Base-by-base conservation (phyloP, 2,888 invertebrate species). In the Diploptera punctata region DNA sequence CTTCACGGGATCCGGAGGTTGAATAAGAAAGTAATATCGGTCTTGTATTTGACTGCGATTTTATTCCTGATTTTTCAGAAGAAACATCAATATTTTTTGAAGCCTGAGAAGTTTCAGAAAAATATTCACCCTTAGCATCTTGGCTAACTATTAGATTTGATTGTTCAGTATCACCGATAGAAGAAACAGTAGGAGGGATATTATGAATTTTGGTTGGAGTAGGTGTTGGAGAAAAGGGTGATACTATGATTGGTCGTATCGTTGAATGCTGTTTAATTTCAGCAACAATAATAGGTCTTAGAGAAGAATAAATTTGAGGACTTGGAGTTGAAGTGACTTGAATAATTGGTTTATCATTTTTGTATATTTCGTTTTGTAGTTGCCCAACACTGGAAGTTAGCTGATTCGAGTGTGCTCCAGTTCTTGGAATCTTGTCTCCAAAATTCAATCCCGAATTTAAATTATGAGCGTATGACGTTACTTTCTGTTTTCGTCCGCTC, bases 381-480 rank as follows among this genome's bases (percentile, higher is more conserved):
- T 65, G 65, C 9, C 38, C 43, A 19, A 65, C 65, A 18, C 13
- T 65, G 1, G 43, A 31, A n/a, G 18, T 10, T 19, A 31, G n/a
- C 31, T 61, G 61, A 61, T 4, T 61, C 9, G 31, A 38, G n/a
- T 18, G 9, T 43, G 43, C 10, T 29, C 24, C 21, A 7, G 19
- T 10, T 16, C 19, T 33, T 33, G 38, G 54, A 54, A 67, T 71
- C 26, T 52, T 24, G 16, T 68, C 69, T 3, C 72, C 72, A 49
- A 61, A 72, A 4, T 43, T 18, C 13, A 69, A 18, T 10, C 43
- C 69, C 5, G n/a, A 18, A 57, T 76, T 77, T n/a, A 75, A 76
- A 70, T 77, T 76, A 9, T 76, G 76, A 7, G 77, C 44, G 62
- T 75, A 77, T 3, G 77, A 76, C 9, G 76, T 77, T 1, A 77